phyloP scores from a whole-genome alignment of 2,888 invertebrate genomes.

The Tiliacea citrago region DNA sequence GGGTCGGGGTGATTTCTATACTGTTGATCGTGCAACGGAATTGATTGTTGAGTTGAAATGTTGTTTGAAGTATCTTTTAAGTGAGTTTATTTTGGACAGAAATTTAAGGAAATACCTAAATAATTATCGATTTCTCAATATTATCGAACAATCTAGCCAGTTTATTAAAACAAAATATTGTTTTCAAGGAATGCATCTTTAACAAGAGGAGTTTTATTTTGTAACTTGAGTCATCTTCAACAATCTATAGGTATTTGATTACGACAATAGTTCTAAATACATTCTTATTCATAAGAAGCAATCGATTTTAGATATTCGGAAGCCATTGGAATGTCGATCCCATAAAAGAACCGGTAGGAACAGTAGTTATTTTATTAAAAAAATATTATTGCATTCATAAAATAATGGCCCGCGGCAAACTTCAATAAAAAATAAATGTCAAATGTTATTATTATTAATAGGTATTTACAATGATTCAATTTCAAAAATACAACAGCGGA shows the following conservation, averaged over 20 bases:
- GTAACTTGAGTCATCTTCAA: slow-evolving; percentile 29
- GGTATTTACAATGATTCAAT: slow-evolving; percentile 7
- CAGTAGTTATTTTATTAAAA: slow-evolving; percentile 6
- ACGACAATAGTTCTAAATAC: slow-evolving; percentile 8
- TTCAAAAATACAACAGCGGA: slow-evolving; percentile 13
- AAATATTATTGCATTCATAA: slow-evolving; percentile 18
- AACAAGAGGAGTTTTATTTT: background rate
- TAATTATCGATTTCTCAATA: too few relatives aligned
- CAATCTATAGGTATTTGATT: background rate
- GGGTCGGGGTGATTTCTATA: slow-evolving; percentile 50
- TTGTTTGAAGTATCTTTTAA: slow-evolving; percentile 23
- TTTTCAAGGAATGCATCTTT: background rate
- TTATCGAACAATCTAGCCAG: too few relatives aligned
- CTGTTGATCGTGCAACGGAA: slow-evolving; percentile 51
- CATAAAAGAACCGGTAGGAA: slow-evolving; percentile 46
- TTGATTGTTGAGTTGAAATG: slow-evolving; percentile 53
- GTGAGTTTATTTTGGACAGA: background rate
- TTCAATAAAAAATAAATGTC: slow-evolving; percentile 36
- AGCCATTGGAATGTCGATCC: slow-evolving; percentile 39
- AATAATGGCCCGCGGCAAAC: slow-evolving; percentile 44
- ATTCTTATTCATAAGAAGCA: slow-evolving; percentile 39
- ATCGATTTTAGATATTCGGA: slow-evolving; percentile 31
- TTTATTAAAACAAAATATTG: too few relatives aligned
- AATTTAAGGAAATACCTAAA: background rate
- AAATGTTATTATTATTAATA: slow-evolving; percentile 6